Evolutionary conservation across 2,888 invertebrate species (phyloP), one percentile per base, ranked within the genome.

Genomic region (Anorthoa munda): DNA sequence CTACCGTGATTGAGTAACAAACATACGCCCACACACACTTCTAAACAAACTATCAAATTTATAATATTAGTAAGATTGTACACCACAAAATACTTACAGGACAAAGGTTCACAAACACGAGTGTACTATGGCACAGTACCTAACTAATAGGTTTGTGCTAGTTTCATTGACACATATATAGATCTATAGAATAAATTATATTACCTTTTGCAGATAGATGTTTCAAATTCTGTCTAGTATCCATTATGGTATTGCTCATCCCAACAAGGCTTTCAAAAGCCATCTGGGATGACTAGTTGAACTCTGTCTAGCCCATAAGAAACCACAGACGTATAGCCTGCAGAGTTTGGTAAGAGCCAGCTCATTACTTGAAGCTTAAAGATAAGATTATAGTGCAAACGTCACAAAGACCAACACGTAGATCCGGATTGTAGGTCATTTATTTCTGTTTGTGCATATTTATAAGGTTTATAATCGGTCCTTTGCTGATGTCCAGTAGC

Each of bases 391-490:
- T 13, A 26, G 12, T 2, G 15, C 13, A 48, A 45, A 7, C 2
- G 45, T 39, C 17, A 31, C 73, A 79, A 45, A 50, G 17, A 21
- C 18, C 18, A 21, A 67, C 53, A 50, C 21, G 17, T 4, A 23
- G 21, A 53, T 26, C 46, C 15, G 45, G 31, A 11, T 67, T 46
- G 18, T 23, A 77, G 67, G 23, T 73, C 53, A 76, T 12, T 39
- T 55, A 31, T 66, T 23, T 21, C 58, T 69, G 51, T 51, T 58
- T 68, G 68, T 56, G 69, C 77, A 70, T 77, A 68, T 17, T 17
- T n/a, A 72, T 53, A 46, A 65, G 75, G 53, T 48, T n/a, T 48
- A 26, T 17, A 17, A 18, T 51, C 12, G 9, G 21, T 45, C 31
- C 45, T 21, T 9, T 75, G 18, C 12, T 4, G 26, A 21, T 15